Evolutionary conservation across 2,797 vertebrate genomes (phyloP).

Genomic region (Lagocephalus sceleratus): DNA sequence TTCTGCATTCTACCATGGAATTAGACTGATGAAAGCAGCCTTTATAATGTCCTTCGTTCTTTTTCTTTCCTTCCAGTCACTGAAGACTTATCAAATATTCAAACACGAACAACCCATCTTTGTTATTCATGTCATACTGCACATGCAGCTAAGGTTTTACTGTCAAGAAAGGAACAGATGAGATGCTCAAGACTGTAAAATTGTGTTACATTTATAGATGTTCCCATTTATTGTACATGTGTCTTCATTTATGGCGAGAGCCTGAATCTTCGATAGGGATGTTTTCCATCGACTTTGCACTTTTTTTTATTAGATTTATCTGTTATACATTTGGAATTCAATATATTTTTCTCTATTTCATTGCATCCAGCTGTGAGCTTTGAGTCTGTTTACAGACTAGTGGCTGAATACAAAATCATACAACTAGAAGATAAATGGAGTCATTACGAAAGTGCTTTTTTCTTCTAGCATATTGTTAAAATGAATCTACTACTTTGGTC

Average conservation of each 20-base stretch:
- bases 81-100: slow-evolving; percentile 8
- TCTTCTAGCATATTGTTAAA: no score
- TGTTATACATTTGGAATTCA: no score
- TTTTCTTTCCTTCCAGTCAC: slow-evolving; percentile 1
- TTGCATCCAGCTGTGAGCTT: no score
- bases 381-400: no score
- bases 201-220: not conserved
- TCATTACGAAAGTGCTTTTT: no score
- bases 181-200: not conserved
- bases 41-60: not conserved
- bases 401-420: no score
- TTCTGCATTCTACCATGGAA: slow-evolving; percentile 53
- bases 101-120: not conserved
- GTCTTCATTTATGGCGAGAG: not conserved
- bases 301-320: no score
- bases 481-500: no score
- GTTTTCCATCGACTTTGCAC: no score
- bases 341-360: no score
- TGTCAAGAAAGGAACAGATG: not conserved
- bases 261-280: not conserved
- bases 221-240: not conserved
- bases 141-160: not conserved
- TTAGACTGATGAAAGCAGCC: slow-evolving; percentile 33
- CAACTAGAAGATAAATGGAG: no score
- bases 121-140: slow-evolving; percentile 1